Evolutionary conservation across 2,888 invertebrate species (phyloP).

Genomic region (Chalcosyrphus nemorum): DNA sequence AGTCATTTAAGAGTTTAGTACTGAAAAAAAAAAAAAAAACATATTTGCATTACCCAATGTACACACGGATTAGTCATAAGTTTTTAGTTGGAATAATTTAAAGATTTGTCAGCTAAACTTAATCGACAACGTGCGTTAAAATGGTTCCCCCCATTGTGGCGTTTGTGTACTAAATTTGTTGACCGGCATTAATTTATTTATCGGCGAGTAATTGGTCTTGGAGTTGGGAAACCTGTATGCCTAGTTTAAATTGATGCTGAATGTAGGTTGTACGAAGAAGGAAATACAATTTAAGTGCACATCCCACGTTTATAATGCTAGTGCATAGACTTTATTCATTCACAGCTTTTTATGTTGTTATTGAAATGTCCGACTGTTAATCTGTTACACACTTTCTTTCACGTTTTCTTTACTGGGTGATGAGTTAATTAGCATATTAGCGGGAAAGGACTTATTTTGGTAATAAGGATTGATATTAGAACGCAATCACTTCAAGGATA

Average conservation of each 20-base stretch:
- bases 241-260: conserved; percentile 3
- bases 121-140: conserved; percentile 8
- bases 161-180: not conserved
- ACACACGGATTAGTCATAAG: conserved; percentile 4
- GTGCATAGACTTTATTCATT: conserved; percentile 6
- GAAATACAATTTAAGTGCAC: not conserved
- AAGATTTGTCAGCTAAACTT: conserved; percentile 11
- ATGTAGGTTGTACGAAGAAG: conserved; percentile 1
- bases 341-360: conserved; percentile 6
- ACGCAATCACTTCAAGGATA: not conserved
- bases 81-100: not conserved
- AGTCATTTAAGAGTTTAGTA: conserved; percentile 3
- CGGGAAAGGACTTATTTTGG: not conserved
- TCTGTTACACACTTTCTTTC: conserved; percentile 44
- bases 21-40: not conserved
- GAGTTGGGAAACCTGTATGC: conserved; percentile 9
- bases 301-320: not conserved
- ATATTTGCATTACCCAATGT: not conserved
- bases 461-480: not conserved
- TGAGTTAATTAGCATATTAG: conserved; percentile 17
- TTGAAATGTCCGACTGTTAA: conserved; percentile 3
- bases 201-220: not conserved
- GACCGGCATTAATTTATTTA: conserved; percentile 6
- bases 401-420: conserved; percentile 13
- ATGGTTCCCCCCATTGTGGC: too few relatives aligned